These are phyloP conservation scores for Temnothorax unifasciatus DNA, from an alignment of 2,888 invertebrate genomes.

Conservation along the genomic window DNA sequence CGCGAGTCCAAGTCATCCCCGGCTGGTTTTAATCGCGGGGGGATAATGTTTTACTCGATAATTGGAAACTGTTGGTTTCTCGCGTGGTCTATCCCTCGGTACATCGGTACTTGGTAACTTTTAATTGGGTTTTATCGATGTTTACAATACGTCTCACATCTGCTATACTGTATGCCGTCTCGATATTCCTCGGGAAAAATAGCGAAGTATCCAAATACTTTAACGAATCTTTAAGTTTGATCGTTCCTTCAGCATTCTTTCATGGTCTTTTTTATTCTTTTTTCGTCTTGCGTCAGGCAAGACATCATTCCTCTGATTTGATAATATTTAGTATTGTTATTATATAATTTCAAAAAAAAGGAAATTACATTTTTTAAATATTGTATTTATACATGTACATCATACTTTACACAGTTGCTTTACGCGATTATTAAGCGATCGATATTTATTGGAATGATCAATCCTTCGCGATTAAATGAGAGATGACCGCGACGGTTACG, in stretches of 20 bases:
- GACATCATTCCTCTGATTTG: neutral
- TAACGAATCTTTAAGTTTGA: conserved; percentile 69
- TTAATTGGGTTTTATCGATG: conserved; percentile 67
- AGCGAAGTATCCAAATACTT: conserved; percentile 68
- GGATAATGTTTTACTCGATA: conserved; percentile 76
- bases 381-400: neutral
- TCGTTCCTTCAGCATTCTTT: neutral
- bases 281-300: neutral
- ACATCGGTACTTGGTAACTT: conserved; percentile 59
- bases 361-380: neutral
- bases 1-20: conserved; percentile 68
- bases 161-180: conserved; percentile 60
- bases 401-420: neutral
- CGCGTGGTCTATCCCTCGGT: conserved; percentile 43
- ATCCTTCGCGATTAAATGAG: conserved; percentile 43
- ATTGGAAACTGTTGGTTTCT: conserved; percentile 73
- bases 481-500: conserved; percentile 21
- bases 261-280: neutral
- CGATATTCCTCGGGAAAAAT: conserved; percentile 64
- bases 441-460: conserved; percentile 48
- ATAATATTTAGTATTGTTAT: neutral
- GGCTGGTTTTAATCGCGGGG: conserved; percentile 73
- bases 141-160: conserved; percentile 67
- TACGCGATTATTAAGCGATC: conserved; percentile 33
- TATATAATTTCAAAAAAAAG: neutral